These are phyloP conservation scores for Ammospiza caudacuta DNA, from an alignment of 2,113 vertebrate genomes.

Conservation along the genomic window DNA sequence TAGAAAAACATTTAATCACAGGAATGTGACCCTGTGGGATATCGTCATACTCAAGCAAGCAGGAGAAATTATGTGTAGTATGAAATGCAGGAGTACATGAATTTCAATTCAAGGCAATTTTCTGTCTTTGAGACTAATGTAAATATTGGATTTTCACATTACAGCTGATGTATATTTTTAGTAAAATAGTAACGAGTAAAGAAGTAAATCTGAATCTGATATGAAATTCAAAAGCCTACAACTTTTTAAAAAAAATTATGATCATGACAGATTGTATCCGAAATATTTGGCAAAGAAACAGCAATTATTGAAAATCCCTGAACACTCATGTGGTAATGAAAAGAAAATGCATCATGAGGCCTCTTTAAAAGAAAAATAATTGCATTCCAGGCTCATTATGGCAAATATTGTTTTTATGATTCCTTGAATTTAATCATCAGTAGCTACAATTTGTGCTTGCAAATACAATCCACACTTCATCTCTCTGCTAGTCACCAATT, in stretches of 20 bases:
- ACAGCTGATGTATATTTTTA: background rate
- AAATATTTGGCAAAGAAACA: background rate
- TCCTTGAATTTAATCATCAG: background rate
- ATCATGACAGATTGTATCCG: background rate
- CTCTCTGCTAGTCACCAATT: background rate
- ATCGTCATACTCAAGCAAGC: background rate
- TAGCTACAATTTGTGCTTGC: background rate
- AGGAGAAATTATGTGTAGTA: background rate
- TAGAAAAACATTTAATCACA: background rate
- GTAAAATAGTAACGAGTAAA: background rate
- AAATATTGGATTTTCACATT: background rate
- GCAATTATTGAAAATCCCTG: background rate
- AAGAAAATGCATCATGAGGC: background rate
- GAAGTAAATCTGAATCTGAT: background rate
- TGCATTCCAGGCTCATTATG: background rate
- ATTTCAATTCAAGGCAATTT: background rate
- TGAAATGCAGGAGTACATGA: background rate
- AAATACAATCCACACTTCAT: background rate
- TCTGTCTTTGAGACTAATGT: background rate
- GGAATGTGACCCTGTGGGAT: background rate
- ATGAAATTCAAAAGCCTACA: background rate
- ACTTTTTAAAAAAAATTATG: background rate
- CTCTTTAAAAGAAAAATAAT: background rate
- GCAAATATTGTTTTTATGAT: background rate
- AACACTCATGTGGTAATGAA: background rate